Conservation (phyloP, 2,113 vertebrate genomes). For the Sterna hirundo region DNA sequence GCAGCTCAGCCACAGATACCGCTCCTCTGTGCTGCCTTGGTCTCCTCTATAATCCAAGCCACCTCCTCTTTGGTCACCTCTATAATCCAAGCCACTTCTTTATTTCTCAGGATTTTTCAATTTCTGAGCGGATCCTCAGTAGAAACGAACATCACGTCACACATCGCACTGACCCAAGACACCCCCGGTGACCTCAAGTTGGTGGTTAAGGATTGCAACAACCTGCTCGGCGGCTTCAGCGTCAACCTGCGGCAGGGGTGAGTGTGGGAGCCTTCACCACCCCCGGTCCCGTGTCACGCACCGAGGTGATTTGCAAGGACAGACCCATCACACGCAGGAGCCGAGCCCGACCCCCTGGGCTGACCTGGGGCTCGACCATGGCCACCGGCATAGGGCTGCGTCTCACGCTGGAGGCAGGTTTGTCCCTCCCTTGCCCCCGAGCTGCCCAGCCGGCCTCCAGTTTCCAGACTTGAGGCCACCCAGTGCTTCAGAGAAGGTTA, state of each 20-base stretch:
- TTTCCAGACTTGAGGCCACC: neutral
- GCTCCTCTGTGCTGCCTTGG: neutral
- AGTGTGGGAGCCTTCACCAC: accelerated
- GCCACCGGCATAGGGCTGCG: neutral
- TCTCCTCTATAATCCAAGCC: neutral
- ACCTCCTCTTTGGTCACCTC: neutral
- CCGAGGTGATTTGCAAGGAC: neutral
- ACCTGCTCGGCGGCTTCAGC: neutral
- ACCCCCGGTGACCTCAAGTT: neutral
- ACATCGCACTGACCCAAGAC: neutral
- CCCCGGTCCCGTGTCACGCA: accelerated
- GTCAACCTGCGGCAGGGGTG: conserved; percentile 8
- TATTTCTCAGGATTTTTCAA: neutral
- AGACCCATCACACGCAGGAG: neutral
- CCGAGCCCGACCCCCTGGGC: accelerated
- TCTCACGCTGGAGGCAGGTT: neutral
- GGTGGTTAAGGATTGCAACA: conserved; percentile 16
- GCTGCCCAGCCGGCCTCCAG: neutral
- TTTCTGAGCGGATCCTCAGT: neutral
- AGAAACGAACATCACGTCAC: conserved; percentile 2
- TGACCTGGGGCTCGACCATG: accelerated
- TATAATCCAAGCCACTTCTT: accelerated
- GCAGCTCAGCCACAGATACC: accelerated
- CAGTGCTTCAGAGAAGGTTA: neutral
- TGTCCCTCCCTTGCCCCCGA: too few relatives aligned